A percentile compares a stretch with the other conserved stretches of the same genome.
phyloP scores from a whole-genome alignment of 2,113 vertebrate species.

The Chaetodon auriga region DNA sequence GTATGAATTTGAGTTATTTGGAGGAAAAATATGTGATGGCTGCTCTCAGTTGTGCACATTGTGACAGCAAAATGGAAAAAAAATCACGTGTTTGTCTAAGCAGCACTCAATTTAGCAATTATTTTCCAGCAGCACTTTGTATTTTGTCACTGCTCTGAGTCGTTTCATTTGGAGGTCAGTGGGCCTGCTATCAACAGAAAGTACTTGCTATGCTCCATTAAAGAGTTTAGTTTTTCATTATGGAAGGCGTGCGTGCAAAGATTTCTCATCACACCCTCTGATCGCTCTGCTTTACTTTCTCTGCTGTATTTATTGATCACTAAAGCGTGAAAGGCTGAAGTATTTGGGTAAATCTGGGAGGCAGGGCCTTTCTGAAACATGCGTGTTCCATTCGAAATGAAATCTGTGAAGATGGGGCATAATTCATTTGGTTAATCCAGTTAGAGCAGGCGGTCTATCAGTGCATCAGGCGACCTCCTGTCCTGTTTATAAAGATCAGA shows the following conservation, averaged over 20 bases:
- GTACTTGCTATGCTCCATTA: slow-evolving; percentile 62
- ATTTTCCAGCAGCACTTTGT: slow-evolving; percentile 69
- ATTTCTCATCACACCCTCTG: background rate
- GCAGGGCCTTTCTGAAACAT: background rate
- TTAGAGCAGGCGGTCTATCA: background rate
- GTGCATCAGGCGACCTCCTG: slow-evolving; percentile 24
- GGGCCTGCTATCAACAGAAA: slow-evolving; percentile 28
- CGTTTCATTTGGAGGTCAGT: slow-evolving; percentile 60
- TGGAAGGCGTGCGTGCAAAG: slow-evolving; percentile 4
- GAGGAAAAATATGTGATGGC: background rate
- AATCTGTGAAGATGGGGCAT: background rate
- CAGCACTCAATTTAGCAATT: slow-evolving; percentile 39
- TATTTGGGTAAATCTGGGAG: background rate
- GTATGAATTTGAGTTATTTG: slow-evolving; percentile 44
- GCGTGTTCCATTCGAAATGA: background rate
- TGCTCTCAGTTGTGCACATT: slow-evolving; percentile 44
- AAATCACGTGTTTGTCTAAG: slow-evolving; percentile 8
- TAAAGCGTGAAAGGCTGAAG: background rate
- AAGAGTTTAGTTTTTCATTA: slow-evolving; percentile 68
- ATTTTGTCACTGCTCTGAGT: slow-evolving; percentile 28
- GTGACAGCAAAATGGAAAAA: background rate
- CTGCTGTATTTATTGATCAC: background rate
- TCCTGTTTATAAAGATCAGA: slow-evolving; percentile 43
- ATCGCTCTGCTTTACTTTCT: background rate
- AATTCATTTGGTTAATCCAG: slow-evolving; percentile 4